Evolutionary conservation across 2,797 vertebrate genomes (phyloP).

Genomic region (Ptychobarbus kaznakovi): DNA sequence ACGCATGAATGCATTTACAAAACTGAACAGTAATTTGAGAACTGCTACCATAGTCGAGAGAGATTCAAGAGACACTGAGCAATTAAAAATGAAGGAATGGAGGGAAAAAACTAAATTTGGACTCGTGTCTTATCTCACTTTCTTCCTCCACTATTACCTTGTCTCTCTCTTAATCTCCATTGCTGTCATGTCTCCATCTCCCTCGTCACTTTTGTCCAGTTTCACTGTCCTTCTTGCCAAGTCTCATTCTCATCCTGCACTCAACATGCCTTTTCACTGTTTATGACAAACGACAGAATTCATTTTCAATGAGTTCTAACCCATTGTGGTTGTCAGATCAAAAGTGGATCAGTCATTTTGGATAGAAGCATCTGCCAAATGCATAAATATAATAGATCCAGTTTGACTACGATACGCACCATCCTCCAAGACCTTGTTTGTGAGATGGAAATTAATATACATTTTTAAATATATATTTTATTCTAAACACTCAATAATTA

Average conservation of each 20-base stretch:
- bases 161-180: neutral
- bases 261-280: neutral
- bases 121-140: conserved; percentile 1
- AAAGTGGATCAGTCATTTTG: neutral
- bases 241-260: neutral
- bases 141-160: neutral
- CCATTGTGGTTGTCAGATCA: neutral
- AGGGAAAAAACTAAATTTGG: neutral
- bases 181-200: neutral
- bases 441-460: neutral
- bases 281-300: neutral
- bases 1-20: conserved; percentile 35
- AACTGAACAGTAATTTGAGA: conserved; percentile 25
- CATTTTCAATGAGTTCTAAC: neutral
- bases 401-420: neutral
- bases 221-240: neutral
- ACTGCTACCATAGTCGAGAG: neutral
- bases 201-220: neutral
- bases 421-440: neutral
- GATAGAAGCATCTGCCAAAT: neutral
- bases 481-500: neutral
- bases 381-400: neutral
- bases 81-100: conserved; percentile 11
- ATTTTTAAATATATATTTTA: too few relatives aligned
- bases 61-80: conserved; percentile 3